Percentiles rank a stretch among this genome's conserved stretches.
phyloP scores from a whole-genome alignment of 2,113 vertebrate genomes.

The Nyctereutes procyonoides region DNA sequence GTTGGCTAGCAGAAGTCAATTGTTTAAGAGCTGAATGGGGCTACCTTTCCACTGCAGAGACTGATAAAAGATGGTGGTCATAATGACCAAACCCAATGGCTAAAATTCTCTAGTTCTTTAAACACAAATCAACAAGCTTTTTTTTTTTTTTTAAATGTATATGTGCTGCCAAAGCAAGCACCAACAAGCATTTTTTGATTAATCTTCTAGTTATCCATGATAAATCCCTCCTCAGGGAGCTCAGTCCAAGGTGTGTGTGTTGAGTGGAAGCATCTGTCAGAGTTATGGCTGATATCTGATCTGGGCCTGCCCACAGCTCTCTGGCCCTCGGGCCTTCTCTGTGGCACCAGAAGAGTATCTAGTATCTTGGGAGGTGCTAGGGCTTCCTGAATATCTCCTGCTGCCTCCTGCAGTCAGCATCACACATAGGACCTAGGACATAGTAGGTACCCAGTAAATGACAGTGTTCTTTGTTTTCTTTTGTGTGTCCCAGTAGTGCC shows the following conservation, averaged over 20 bases:
- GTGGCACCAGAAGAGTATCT: not conserved
- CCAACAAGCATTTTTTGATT: not conserved
- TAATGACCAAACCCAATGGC: not conserved
- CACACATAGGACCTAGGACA: not conserved
- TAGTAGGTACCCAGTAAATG: not conserved
- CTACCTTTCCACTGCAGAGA: not conserved
- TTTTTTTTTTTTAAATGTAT: too few relatives aligned
- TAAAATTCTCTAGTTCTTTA: conserved; percentile 28
- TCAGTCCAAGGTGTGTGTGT: not conserved
- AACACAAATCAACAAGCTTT: not conserved
- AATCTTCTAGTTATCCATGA: not conserved
- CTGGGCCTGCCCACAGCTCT: not conserved
- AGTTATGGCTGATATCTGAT: not conserved
- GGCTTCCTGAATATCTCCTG: not conserved
- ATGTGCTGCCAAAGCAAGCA: too few relatives aligned
- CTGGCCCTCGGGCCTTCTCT: not conserved
- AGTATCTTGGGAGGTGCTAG: not conserved
- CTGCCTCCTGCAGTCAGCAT: not conserved
- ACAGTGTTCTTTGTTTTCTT: not conserved
- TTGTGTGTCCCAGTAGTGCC: not conserved
- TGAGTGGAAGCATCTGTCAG: not conserved
- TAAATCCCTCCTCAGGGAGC: not conserved
- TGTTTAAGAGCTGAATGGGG: not conserved
- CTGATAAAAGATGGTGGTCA: not conserved
- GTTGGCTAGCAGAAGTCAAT: conserved; percentile 44